Conservation (phyloP, 1,140 invertebrate genomes). For the Euborellia annulipes region DNA sequence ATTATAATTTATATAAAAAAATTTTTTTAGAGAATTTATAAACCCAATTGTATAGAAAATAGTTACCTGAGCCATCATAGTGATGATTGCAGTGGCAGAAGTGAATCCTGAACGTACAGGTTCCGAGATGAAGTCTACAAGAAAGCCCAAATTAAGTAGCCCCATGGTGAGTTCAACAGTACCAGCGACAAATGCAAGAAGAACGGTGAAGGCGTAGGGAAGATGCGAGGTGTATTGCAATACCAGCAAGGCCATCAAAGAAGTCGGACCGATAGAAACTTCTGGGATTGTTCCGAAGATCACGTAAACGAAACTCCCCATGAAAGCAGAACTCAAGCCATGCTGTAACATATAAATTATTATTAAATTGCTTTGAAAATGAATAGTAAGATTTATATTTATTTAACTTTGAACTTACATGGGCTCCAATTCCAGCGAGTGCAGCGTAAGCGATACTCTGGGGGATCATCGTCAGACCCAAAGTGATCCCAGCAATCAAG, state of each 20-base stretch:
- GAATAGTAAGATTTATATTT: neutral
- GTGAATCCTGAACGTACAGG: conserved; percentile 88
- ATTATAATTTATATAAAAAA: too few species aligned
- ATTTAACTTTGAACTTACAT: conserved; percentile 31
- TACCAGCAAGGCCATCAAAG: conserved; percentile 66
- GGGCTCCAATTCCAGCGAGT: conserved; percentile 51
- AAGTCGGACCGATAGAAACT: conserved; percentile 79
- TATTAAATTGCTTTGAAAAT: neutral
- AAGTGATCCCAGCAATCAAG: conserved; percentile 56
- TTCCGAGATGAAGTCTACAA: conserved; percentile 84
- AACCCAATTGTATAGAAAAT: too few species aligned
- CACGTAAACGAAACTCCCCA: conserved; percentile 68
- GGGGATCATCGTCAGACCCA: conserved; percentile 67
- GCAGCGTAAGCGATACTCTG: conserved; percentile 71
- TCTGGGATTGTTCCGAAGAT: conserved; percentile 81
- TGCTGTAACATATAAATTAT: conserved; percentile 30
- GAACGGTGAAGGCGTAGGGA: conserved; percentile 55
- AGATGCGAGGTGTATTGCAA: conserved; percentile 53
- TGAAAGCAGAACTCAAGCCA: conserved; percentile 54
- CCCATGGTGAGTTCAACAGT: conserved; percentile 63
- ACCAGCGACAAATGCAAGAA: conserved; percentile 62
- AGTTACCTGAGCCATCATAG: conserved; percentile 73
- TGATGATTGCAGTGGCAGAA: conserved; percentile 80
- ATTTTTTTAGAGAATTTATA: too few species aligned
- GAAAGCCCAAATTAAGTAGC: conserved; percentile 61